Base-by-base conservation (phyloP, 2,797 vertebrate genomes). In the Meriones psammophilus region DNA sequence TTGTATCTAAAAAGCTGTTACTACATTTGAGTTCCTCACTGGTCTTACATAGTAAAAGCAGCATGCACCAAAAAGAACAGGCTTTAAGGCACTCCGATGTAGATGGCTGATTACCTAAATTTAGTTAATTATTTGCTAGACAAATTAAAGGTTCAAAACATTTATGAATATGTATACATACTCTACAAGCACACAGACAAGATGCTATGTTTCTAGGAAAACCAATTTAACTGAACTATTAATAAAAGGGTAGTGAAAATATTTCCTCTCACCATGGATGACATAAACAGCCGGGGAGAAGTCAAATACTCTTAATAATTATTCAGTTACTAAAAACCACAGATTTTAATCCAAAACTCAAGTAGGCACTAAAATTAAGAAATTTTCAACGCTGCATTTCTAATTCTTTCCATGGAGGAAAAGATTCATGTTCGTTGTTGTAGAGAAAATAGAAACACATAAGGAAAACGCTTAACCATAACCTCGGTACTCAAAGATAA, bases 311-410 rank as follows among this genome's bases (percentile, higher is more conserved):
- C 33, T 69, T 76, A 79, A 95, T 95, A 96, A 87, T 91, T 69
- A 87, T 76, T 94, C 18, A 80, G 42, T n/a, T 86, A 28, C 88
- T 74, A 77, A 95, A 97, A 88, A 90, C 62, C 58, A 94, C 28
- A 85, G 77, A 81, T 83, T 79, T 71, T 74, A 30, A 87, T 42
- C 62, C 62, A 24, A 87, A 88, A 62, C 62, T 87, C 58, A 62
- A 93, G 87, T 0, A 58, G 2, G 68, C 17, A 89, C 58, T 89
- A 60, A 77, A 87, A 91, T 91, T 69, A 56, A 15, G 8, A 62
- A 84, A 74, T 77, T 84, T 81, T 85, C 79, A 92, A 91, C 18
- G 83, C 28, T 28, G 17, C 2, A 76, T 58, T 89, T 81, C 86
- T 89, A 95, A 94, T 36, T 84, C 5, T 88, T 87, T 64, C 77